Conservation (phyloP, 2,113 vertebrate genomes). For the Elanoides forficatus region DNA sequence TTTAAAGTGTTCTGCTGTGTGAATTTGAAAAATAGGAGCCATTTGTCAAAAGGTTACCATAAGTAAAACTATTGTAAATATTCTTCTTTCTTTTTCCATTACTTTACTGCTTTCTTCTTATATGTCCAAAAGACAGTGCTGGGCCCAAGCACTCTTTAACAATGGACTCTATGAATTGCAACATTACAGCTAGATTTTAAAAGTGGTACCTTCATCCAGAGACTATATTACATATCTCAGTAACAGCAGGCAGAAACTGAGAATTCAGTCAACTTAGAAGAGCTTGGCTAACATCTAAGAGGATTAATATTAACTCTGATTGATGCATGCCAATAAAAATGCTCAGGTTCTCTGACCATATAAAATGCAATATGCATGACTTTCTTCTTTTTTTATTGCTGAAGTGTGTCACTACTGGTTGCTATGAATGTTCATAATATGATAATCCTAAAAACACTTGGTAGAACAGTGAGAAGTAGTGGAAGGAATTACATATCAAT, state of each 20-base stretch:
- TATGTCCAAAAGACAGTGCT: background rate
- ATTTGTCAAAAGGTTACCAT: background rate
- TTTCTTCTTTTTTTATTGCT: background rate
- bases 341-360: background rate
- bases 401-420: background rate
- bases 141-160: background rate
- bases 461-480: background rate
- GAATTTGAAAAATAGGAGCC: background rate
- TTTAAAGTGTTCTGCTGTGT: background rate
- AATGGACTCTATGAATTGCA: background rate
- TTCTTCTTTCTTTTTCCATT: background rate
- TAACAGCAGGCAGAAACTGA: background rate
- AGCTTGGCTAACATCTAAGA: background rate
- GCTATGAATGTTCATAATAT: background rate
- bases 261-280: background rate
- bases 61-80: background rate
- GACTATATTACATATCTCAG: background rate
- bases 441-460: background rate
- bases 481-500: background rate
- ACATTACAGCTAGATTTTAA: background rate
- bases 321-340: background rate
- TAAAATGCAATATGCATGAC: background rate
- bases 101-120: background rate
- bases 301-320: background rate
- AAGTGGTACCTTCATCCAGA: background rate